Evolutionary conservation across 2,113 vertebrate species (phyloP).

Genomic region (Miniopterus natalensis): DNA sequence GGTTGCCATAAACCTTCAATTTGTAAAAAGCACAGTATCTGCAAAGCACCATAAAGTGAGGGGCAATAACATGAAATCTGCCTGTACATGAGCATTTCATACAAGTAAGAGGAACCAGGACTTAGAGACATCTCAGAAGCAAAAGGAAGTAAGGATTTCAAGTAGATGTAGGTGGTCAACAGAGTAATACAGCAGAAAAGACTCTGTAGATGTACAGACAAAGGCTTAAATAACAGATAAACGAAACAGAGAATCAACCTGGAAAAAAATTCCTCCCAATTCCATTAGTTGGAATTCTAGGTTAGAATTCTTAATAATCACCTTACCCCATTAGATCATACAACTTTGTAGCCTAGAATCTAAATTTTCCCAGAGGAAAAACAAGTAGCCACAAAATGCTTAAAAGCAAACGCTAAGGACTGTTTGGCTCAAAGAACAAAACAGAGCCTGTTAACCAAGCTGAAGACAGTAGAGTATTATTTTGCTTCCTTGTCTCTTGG

Average conservation of each 20-base stretch:
- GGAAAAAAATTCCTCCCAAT: not conserved
- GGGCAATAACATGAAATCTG: not conserved
- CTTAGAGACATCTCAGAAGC: not conserved
- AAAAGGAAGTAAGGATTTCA: not conserved
- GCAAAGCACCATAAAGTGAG: not conserved
- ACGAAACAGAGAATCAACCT: not conserved
- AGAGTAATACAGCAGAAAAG: not conserved
- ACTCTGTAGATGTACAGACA: not conserved
- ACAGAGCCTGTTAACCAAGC: not conserved
- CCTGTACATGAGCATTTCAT: not conserved
- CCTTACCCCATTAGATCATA: not conserved
- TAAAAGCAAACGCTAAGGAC: slow-evolving; percentile 22
- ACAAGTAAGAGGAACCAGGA: not conserved
- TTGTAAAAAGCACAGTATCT: not conserved
- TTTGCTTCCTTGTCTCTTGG: not conserved
- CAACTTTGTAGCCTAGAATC: not conserved
- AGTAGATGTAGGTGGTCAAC: not conserved
- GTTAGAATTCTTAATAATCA: not conserved
- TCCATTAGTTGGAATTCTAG: not conserved
- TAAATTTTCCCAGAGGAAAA: not conserved
- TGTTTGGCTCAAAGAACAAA: not conserved
- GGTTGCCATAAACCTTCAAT: not conserved
- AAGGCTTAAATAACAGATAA: not conserved
- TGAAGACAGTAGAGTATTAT: not conserved
- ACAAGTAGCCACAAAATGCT: not conserved